Conservation (phyloP, 2,888 invertebrate genomes). For the Tinea trinotella region DNA sequence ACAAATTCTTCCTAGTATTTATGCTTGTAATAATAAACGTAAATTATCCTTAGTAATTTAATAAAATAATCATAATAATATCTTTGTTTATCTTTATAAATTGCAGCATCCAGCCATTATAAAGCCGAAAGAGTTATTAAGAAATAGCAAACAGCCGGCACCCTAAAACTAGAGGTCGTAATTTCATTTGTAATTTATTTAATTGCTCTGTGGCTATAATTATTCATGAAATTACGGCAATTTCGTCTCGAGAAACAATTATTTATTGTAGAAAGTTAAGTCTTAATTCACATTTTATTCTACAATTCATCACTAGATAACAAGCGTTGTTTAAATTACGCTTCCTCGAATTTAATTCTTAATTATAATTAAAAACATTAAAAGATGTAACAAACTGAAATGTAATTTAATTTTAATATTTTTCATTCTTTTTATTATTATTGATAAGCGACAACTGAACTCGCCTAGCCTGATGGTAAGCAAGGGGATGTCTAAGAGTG, state of each 20-base stretch:
- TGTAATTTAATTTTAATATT: neutral
- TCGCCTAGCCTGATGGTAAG: no score
- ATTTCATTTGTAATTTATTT: conserved; percentile 69
- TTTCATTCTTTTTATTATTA: neutral
- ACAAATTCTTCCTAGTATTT: no score
- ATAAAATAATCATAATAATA: neutral
- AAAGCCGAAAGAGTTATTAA: conserved; percentile 19
- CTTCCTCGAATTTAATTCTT: conserved; percentile 9
- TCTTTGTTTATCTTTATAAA: neutral
- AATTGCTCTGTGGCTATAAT: conserved; percentile 71
- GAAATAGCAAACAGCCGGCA: conserved; percentile 47
- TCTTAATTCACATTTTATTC: conserved; percentile 69
- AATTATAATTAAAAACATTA: conserved; percentile 14
- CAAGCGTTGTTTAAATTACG: conserved; percentile 22
- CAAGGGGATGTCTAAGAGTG: no score
- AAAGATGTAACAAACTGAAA: neutral
- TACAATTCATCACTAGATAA: conserved; percentile 61
- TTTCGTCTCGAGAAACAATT: conserved; percentile 69
- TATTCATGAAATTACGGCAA: conserved; percentile 74
- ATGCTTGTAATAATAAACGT: no score
- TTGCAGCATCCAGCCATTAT: neutral
- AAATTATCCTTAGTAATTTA: no score
- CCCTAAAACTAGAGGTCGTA: conserved; percentile 69
- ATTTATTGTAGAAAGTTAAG: conserved; percentile 70
- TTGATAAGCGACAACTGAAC: no score